Base-by-base conservation (phyloP, 2,888 invertebrate species). In the Rhimphoctona megacephalus region DNA sequence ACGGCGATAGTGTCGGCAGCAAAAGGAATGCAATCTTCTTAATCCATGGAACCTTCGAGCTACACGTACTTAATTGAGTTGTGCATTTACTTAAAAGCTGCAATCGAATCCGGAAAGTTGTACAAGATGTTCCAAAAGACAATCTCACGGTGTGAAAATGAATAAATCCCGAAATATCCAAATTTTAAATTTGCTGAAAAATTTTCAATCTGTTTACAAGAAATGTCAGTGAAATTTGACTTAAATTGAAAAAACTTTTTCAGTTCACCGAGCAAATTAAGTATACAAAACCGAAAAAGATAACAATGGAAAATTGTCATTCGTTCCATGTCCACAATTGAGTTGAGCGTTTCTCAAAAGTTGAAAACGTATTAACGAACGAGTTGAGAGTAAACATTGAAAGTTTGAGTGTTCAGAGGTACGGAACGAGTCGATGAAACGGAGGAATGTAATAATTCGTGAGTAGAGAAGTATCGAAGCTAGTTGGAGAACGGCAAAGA, bases 331-430 rank as follows among this genome's bases (percentile, higher is more conserved):
- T 25, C n/a, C 3, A 57, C 25, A 57, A 25, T 57, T 57, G 57
- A 57, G 25, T 57, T 33, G 64, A 17, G 6, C 30, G 6, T 36
- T 33, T 14, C 19, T 5, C 11, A 33, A 17, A 66, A 66, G 66
- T 33, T 33, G 66, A 6, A 33, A 66, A 66, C 39, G 22, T 67
- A n/a, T n/a, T n/a, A n/a, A 39, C 69, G 39, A 43, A 69, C 69
- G 67, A 79, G 69, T 69, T 30, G 57, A 61, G 69, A 79, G 69
- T 79, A 43, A 69, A 79, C 25, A 30, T 70, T 36, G 70, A 69
- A 79, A 57, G 79, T 74, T 74, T 54, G 39, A 22, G 6, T 25
- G 30, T 33, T 36, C 43, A n/a, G 19, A 61, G 25, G n/a, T 43
- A 52, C 11, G 49, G 19, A 70, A 19, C n/a, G 72, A 52, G 36